Evolutionary conservation across 2,888 invertebrate genomes (phyloP), one percentile per base, ranked within the genome.

Genomic region (Cyclophora punctaria): DNA sequence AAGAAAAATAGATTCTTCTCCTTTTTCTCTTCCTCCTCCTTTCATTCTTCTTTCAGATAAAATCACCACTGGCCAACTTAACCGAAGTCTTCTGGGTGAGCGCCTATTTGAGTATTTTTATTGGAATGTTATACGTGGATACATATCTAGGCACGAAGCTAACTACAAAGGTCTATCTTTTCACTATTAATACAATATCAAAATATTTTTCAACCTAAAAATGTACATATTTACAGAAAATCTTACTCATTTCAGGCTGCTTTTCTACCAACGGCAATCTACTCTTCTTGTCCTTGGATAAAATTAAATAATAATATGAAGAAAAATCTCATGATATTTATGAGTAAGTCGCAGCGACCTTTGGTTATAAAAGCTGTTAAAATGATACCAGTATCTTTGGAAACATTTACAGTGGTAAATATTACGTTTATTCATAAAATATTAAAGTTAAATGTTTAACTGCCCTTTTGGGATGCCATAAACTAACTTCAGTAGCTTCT

Each of bases 321-420:
- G 56, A 71, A 62, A 51, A 70, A 67, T 48, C 34, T 80, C 2
- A 42, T 75, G 3, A 47, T 79, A 44, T 75, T 81, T 53, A 70
- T 81, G 41, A 63, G 66, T 0, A 68, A 65, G 53, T 71, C 75
- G 3, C 81, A 81, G 43, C 64, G 60, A 34, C 75, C 80, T 1
- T 62, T 80, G 2, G 59, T 69, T 5, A 63, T 80, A 41, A 69
- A 53, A 4, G 74, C 78, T 0, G 67, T 63, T 2, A 69, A 67
- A 35, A 63, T 75, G 0, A 63, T 75, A 2, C 75, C 75, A 1
- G 59, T 80, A 5, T 76, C 78, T 6, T 56, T 80, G 35, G 67
- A 73, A 49, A 79, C 80, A 4, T 81, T 80, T 47, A 73, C 75
- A 5, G 75, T 67, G 74, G 80, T 78, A 72, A 55, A 3, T 20